Evolutionary conservation across 2,888 invertebrate species (phyloP), one percentile per base, ranked within the genome.

Genomic region (Eilema griseolum): DNA sequence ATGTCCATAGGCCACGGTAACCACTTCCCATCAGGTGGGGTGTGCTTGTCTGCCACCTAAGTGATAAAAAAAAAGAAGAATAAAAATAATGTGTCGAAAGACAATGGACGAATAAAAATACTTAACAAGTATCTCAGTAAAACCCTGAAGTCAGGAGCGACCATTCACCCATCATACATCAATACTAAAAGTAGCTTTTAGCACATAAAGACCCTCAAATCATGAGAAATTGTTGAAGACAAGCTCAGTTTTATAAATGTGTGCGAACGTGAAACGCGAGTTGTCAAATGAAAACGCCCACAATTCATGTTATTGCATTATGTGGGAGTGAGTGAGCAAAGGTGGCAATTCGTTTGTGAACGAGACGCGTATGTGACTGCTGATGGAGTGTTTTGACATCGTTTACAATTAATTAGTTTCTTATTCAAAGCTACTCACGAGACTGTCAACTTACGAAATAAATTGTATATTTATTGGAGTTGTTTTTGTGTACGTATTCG

Each of bases 361-460:
- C 77, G 65, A 76, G 79, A 80, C 78, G 61, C 3, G 41, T 67
- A 67, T 71, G 70, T 78, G 72, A 75, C 73, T 57, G 70, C 69
- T 76, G 78, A 85, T 78, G 76, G 79, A 84, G 80, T 85, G 79
- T 79, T 81, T 77, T 77, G 83, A 78, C 69, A 72, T 70, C 76
- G 72, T 76, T 82, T 76, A 67, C 81, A 83, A 78, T 79, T 85
- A 83, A 85, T 84, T 83, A 81, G 79, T 79, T 78, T 77, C 77
- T 76, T 75, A 77, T 75, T 75, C 70, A 41, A 61, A 67, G 72
- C 68, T 76, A 24, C n/a, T 66, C 28, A 59, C 37, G 37, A 60
- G n/a, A 57, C 4, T 41, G 66, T 60, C 66, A 60, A 3, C 31
- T 57, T 11, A 52, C 31, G 14, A 57, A 57, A n/a, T 56, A 56